Conservation (phyloP, 1,140 invertebrate genomes). For the Patella vulgata region DNA sequence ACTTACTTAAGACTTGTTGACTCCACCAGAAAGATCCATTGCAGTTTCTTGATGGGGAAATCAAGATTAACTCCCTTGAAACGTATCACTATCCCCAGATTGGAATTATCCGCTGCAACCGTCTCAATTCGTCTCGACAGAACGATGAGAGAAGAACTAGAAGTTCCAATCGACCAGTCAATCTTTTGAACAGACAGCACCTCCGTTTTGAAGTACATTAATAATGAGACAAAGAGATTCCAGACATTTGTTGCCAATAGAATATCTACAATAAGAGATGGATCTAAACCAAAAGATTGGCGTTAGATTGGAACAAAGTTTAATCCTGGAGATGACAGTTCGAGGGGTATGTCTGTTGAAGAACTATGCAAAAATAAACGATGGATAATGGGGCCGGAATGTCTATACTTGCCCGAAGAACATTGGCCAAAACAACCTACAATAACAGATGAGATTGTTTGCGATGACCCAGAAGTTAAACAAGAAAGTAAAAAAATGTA, state of each 20-base stretch:
- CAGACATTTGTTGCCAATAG: constrained; percentile 30
- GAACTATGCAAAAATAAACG: no score
- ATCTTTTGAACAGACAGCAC: constrained; percentile 5
- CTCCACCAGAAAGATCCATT: constrained; percentile 19
- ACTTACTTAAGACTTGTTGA: constrained; percentile 26
- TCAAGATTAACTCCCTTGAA: constrained; percentile 56
- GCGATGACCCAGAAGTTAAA: no score
- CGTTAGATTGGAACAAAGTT: constrained; percentile 9
- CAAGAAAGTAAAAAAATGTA: no score
- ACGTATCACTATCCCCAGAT: constrained; percentile 56
- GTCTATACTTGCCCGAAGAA: no score
- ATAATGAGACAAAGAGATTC: no score
- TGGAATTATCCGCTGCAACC: constrained; percentile 65
- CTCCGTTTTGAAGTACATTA: no score
- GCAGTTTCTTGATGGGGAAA: constrained; percentile 46
- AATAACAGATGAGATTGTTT: no score
- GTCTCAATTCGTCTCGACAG: constrained; percentile 50
- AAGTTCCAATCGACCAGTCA: background rate
- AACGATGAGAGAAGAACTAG: background rate
- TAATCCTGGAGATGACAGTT: no score
- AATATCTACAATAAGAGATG: constrained; percentile 15
- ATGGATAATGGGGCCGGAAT: no score
- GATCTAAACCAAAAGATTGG: constrained; percentile 4
- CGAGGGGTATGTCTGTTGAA: no score
- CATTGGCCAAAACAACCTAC: no score